Evolutionary conservation across 2,797 vertebrate species (phyloP), one percentile per base, ranked within the genome.

Genomic region (Chanos chanos): DNA sequence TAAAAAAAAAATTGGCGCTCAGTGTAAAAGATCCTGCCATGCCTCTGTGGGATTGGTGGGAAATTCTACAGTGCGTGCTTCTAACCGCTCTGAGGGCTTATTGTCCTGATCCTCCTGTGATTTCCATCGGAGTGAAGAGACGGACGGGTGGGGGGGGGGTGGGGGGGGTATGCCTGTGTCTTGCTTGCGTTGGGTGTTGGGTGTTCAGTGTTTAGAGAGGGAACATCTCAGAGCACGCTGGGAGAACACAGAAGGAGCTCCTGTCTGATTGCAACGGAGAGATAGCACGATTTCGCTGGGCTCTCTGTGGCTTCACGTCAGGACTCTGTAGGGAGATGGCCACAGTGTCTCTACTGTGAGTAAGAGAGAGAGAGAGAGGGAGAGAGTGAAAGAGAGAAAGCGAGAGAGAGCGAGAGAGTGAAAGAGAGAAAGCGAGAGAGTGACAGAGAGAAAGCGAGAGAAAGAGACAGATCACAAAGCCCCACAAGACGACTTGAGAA

Each of bases 191-290:
- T n/a, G n/a, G n/a, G n/a, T n/a, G n/a, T n/a, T n/a, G n/a, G n/a
- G n/a, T n/a, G n/a, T n/a, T n/a, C n/a, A n/a, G n/a, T n/a, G n/a
- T n/a, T n/a, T n/a, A n/a, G 21, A 44, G 41, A 28, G 44, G 39
- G 49, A 53, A n/a, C n/a, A n/a, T n/a, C n/a, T n/a, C 45, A 49
- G 7, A 41, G 62, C 62, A 64, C 64, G 28, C 30, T 64, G 62
- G 53, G 62, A 48, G 64, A 57, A 21, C 21, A 19, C 22, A 12
- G 33, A 10, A 18, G 31, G 40, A 28, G 61, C 21, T 53, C 12
- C 9, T 25, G 43, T 37, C 19, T 25, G 64, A 36, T 62, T 64
- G 62, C 62, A 64, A 44, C 13, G 53, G 43, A 25, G 53, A 57
- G 62, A 64, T 64, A 64, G 52, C 3, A 7, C n/a, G 27, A 13